A percentile compares a stretch with the other conserved stretches of the same genome.
These are phyloP conservation scores for Philotrypesis tridentata DNA, from an alignment of 1,140 invertebrate species.

Conservation along the genomic window DNA sequence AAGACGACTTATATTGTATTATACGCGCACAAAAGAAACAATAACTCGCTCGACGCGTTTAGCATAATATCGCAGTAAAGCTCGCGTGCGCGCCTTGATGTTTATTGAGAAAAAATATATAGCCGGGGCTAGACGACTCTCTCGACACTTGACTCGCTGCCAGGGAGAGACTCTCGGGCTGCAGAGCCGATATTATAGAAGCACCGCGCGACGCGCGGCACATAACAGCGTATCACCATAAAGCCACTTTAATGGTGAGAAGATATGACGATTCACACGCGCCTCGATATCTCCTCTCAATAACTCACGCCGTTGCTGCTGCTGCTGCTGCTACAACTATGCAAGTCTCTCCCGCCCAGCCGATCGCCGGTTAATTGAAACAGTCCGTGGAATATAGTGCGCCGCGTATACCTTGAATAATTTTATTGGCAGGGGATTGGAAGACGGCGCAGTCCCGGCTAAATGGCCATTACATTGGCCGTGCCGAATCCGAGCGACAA, in stretches of 20 bases:
- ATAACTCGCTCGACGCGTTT: slow-evolving; percentile 28
- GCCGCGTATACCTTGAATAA: slow-evolving; percentile 47
- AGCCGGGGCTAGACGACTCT: neutral
- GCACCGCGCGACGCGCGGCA: neutral
- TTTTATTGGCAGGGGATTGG: slow-evolving; percentile 48
- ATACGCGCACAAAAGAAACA: slow-evolving; percentile 7
- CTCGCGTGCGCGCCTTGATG: neutral
- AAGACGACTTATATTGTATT: too few species aligned
- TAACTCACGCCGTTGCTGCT: slow-evolving; percentile 37
- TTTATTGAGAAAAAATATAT: slow-evolving; percentile 1
- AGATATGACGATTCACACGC: slow-evolving; percentile 47
- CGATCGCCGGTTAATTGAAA: slow-evolving; percentile 32
- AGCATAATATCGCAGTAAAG: slow-evolving; percentile 44
- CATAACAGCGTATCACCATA: slow-evolving; percentile 33
- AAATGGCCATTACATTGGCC: slow-evolving; percentile 43
- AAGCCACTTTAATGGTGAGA: slow-evolving; percentile 49
- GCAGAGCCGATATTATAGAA: too few species aligned
- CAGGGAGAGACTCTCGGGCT: neutral
- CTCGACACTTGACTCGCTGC: slow-evolving; percentile 42
- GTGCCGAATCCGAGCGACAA: slow-evolving; percentile 40
- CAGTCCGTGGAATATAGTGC: slow-evolving; percentile 3
- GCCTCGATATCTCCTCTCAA: slow-evolving; percentile 43
- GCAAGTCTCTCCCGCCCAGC: slow-evolving; percentile 8
- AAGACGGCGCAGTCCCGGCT: slow-evolving; percentile 22
- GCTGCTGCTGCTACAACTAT: neutral